Conservation (phyloP, 2,888 invertebrate species). For the Aricia artaxerxes region DNA sequence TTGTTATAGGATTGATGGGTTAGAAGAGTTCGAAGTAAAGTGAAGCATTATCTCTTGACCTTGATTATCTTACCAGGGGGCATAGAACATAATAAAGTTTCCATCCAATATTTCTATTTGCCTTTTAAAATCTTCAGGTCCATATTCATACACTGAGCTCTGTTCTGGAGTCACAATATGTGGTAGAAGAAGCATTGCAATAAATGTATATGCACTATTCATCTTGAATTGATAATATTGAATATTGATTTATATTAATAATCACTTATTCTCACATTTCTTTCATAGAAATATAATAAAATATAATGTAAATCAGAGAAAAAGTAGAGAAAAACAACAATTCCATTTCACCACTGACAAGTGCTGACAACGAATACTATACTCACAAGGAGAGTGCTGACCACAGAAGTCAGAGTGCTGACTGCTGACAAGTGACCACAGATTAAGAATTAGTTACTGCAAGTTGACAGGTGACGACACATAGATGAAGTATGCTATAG, state of each 20-base stretch:
- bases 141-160: slow-evolving; percentile 79
- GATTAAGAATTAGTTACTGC: too few relatives aligned
- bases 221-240: slow-evolving; percentile 1
- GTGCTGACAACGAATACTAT: too few relatives aligned
- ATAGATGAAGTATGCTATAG: too few relatives aligned
- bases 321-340: neutral
- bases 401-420: too few relatives aligned
- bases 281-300: neutral
- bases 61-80: slow-evolving; percentile 82
- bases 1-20: too few relatives aligned
- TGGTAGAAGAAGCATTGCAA: slow-evolving; percentile 60
- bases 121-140: slow-evolving; percentile 82
- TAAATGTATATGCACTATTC: neutral
- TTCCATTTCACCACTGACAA: neutral
- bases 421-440: too few relatives aligned
- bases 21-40: neutral
- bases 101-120: slow-evolving; percentile 83
- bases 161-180: slow-evolving; percentile 85
- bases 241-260: neutral
- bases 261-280: neutral
- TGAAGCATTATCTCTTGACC: neutral
- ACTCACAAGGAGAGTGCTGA: too few relatives aligned
- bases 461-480: too few relatives aligned
- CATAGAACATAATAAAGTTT: slow-evolving; percentile 89
- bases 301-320: neutral